Percentiles rank a stretch among this genome's conserved stretches.
These are phyloP conservation scores for Cnemophilus loriae DNA, from an alignment of 2,113 vertebrate species.

Conservation along the genomic window DNA sequence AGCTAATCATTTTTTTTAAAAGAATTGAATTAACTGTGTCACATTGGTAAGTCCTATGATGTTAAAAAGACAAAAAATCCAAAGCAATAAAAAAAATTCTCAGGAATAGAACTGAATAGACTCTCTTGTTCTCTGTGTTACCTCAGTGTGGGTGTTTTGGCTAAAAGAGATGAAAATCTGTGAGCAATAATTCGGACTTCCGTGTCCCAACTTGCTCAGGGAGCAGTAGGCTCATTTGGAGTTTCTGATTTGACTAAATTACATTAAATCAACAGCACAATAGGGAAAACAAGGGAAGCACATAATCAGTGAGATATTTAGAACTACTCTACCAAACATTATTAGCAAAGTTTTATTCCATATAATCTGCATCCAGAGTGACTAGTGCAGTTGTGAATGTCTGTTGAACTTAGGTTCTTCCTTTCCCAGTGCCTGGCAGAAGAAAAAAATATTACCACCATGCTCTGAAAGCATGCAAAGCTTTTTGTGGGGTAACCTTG, in stretches of 20 bases:
- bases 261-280: neutral
- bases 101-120: neutral
- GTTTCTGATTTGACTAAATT: constrained; percentile 1
- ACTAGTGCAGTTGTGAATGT: neutral
- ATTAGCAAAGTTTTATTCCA: neutral
- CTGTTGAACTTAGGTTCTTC: neutral
- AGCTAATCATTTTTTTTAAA: neutral
- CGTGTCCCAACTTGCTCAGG: neutral
- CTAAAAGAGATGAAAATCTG: neutral
- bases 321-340: neutral
- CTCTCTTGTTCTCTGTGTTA: neutral
- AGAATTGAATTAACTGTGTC: neutral
- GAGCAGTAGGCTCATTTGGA: neutral
- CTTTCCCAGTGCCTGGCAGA: neutral
- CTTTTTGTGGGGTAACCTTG: neutral
- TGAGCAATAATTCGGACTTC: neutral
- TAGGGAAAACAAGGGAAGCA: neutral
- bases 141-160: neutral
- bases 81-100: neutral
- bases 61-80: neutral
- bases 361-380: neutral
- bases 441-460: neutral
- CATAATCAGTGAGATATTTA: neutral
- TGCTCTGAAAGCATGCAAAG: neutral
- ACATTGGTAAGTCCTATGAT: neutral